phyloP scores from a whole-genome alignment of 2,113 vertebrate genomes.

The Osmerus eperlanus region DNA sequence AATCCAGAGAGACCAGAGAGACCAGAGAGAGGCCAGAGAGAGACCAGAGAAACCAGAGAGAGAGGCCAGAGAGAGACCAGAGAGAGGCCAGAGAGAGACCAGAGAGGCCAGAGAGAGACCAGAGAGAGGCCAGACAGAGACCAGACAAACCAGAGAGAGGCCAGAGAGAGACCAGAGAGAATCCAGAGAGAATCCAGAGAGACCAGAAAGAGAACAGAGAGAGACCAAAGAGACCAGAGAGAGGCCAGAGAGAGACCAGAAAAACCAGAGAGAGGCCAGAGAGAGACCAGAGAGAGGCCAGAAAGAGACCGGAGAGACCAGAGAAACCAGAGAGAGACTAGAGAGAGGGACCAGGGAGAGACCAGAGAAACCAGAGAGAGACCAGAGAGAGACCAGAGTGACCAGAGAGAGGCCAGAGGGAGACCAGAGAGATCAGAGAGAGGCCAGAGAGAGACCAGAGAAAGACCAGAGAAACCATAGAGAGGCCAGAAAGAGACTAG shows the following conservation, averaged over 20 bases:
- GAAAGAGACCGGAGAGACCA: background rate
- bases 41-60: too few relatives aligned
- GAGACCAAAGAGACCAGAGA: background rate
- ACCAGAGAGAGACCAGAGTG: too few relatives aligned
- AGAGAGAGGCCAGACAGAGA: conserved; percentile 16
- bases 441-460: too few relatives aligned
- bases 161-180: too few relatives aligned
- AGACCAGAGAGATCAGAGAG: conserved; percentile 12
- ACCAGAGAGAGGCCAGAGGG: conserved; percentile 9
- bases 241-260: background rate
- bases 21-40: background rate
- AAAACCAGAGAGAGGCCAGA: background rate
- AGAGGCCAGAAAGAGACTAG: background rate
- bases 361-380: background rate
- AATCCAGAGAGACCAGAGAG: background rate
- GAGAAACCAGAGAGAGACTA: conserved; percentile 14
- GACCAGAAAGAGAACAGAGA: background rate
- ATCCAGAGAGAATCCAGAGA: too few relatives aligned
- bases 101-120: too few relatives aligned
- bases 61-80: too few relatives aligned
- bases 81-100: too few relatives aligned
- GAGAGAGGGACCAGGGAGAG: too few relatives aligned
- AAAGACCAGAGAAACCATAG: too few relatives aligned
- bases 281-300: too few relatives aligned
- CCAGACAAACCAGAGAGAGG: conserved; percentile 3